Conservation (phyloP, 2,113 vertebrate species). For the Gallinago undulata region DNA sequence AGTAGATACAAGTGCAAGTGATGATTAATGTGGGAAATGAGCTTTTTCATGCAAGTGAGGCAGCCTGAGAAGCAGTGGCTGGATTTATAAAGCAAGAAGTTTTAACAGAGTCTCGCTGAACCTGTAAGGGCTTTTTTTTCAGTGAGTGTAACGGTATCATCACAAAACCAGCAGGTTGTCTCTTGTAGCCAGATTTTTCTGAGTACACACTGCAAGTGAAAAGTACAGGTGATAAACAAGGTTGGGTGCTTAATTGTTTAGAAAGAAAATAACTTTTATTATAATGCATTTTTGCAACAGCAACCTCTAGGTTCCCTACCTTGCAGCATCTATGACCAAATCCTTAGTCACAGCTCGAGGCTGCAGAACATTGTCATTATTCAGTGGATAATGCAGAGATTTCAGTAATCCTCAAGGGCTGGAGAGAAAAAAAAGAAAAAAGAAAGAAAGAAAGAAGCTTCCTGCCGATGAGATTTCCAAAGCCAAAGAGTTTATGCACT, state of each 20-base stretch:
- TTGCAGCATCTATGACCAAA: neutral
- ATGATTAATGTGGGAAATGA: neutral
- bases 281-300: neutral
- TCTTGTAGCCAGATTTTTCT: neutral
- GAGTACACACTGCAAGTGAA: neutral
- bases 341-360: neutral
- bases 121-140: neutral
- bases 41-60: neutral
- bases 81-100: neutral
- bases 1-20: neutral
- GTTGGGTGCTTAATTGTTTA: neutral
- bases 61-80: neutral
- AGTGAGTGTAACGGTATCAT: neutral
- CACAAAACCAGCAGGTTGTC: neutral
- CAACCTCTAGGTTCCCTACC: neutral
- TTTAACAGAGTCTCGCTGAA: neutral
- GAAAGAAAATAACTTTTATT: neutral
- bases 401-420: neutral
- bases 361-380: conserved; percentile 30
- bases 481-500: conserved; percentile 18
- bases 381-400: conserved; percentile 29
- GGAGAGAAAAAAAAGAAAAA: neutral
- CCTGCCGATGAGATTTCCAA: neutral
- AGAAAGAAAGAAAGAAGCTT: neutral
- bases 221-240: neutral